A percentile compares a stretch with the other conserved stretches of the same genome.
phyloP scores from a whole-genome alignment of 2,113 vertebrate species.

The Odontophorus gujanensis region DNA sequence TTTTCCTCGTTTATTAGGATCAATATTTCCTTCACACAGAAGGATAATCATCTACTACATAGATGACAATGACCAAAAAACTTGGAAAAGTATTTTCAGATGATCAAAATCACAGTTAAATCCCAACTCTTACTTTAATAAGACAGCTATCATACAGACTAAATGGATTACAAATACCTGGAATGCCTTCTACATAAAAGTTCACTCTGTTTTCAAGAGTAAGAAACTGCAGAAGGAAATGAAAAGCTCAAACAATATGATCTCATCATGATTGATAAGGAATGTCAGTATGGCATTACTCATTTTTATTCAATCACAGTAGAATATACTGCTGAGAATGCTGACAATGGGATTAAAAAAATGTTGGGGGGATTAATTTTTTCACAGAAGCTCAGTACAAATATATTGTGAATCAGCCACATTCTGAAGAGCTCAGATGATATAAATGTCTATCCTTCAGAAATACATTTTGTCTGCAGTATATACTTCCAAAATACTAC shows the following conservation, averaged over 20 bases:
- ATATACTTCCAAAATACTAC: neutral
- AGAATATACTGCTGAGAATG: neutral
- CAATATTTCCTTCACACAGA: neutral
- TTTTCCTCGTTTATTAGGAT: neutral
- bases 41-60: neutral
- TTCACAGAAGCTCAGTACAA: neutral
- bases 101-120: fast-evolving
- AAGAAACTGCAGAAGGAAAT: neutral
- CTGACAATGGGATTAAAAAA: neutral
- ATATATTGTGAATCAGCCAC: neutral
- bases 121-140: neutral
- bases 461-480: neutral
- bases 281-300: neutral
- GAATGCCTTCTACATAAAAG: neutral
- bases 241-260: neutral
- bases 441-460: neutral
- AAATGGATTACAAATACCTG: neutral
- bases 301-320: neutral
- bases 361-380: neutral
- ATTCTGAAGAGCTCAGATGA: neutral
- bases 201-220: neutral
- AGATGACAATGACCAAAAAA: neutral
- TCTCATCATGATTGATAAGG: neutral
- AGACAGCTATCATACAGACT: neutral
- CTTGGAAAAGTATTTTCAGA: neutral